Conservation (phyloP, 2,888 invertebrate genomes). For the Ichneumoninae sp. region DNA sequence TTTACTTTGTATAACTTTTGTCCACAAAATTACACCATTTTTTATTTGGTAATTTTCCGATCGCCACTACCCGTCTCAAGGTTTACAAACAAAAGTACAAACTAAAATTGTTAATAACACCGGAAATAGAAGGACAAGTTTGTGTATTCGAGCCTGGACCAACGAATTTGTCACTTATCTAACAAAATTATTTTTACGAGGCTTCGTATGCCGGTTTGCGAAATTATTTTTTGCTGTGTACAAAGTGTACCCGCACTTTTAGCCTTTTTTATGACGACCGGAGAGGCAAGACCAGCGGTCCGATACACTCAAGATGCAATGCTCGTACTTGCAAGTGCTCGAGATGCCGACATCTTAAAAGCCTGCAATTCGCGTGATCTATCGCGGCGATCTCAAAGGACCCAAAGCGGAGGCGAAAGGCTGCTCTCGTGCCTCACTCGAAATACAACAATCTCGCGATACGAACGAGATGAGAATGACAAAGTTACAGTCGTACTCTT, state of each 20-base stretch:
- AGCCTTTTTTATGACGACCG: background rate
- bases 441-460: constrained; percentile 12
- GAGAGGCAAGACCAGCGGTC: background rate
- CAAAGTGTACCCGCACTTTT: background rate
- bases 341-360: constrained; percentile 8
- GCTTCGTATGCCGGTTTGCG: too few relatives aligned
- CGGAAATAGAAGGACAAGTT: too few relatives aligned
- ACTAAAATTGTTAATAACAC: too few relatives aligned
- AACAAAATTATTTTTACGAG: too few relatives aligned
- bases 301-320: constrained; percentile 5
- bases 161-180: too few relatives aligned
- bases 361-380: constrained; percentile 16
- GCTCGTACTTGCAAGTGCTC: constrained; percentile 3
- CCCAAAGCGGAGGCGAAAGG: constrained; percentile 23
- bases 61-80: too few relatives aligned
- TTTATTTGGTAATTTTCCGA: too few relatives aligned
- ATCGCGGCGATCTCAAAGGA: constrained; percentile 28
- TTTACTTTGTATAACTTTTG: too few relatives aligned
- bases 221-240: too few relatives aligned
- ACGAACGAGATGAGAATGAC: constrained; percentile 2
- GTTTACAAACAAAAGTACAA: too few relatives aligned
- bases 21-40: too few relatives aligned
- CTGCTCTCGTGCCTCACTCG: constrained; percentile 2
- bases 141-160: too few relatives aligned
- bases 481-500: constrained; percentile 9